phyloP scores from a whole-genome alignment of 2,797 vertebrate genomes.

The Crenichthys baileyi region DNA sequence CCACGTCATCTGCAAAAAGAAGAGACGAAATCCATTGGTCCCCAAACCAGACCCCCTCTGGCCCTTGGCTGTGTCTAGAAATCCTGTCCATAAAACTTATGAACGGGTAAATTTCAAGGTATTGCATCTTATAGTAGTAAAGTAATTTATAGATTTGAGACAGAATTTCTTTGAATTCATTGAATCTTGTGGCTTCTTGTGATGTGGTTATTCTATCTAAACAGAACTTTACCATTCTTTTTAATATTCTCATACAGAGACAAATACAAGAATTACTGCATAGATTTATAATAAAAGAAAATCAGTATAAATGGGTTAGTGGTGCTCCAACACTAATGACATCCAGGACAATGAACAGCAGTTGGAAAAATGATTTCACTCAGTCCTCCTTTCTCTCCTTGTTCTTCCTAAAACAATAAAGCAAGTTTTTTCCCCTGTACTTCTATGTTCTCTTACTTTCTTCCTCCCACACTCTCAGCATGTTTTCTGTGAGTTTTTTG shows the following conservation, averaged over 20 bases:
- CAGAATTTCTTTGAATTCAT: too few species aligned
- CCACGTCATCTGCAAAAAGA: too few species aligned
- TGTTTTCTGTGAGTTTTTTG: conserved; percentile 28
- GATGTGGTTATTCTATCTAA: not conserved
- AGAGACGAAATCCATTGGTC: too few species aligned
- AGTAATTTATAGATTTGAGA: too few species aligned
- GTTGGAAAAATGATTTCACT: not conserved
- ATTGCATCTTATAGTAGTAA: too few species aligned
- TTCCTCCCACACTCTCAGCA: conserved; percentile 13
- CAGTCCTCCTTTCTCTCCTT: not conserved
- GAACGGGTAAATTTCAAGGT: too few species aligned
- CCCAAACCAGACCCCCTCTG: too few species aligned
- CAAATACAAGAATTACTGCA: not conserved
- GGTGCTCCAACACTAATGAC: not conserved
- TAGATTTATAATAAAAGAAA: not conserved
- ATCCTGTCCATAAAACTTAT: too few species aligned
- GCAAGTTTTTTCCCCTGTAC: conserved; percentile 12
- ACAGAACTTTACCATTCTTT: not conserved
- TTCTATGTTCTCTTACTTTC: conserved; percentile 15
- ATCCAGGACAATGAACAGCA: not conserved
- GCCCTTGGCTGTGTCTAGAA: too few species aligned
- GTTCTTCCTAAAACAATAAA: conserved; percentile 1
- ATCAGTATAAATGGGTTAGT: not conserved
- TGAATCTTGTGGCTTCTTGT: too few species aligned
- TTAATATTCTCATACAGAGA: not conserved